phyloP scores from a whole-genome alignment of 1,140 invertebrate species.

The Ostrea denselamellosa region DNA sequence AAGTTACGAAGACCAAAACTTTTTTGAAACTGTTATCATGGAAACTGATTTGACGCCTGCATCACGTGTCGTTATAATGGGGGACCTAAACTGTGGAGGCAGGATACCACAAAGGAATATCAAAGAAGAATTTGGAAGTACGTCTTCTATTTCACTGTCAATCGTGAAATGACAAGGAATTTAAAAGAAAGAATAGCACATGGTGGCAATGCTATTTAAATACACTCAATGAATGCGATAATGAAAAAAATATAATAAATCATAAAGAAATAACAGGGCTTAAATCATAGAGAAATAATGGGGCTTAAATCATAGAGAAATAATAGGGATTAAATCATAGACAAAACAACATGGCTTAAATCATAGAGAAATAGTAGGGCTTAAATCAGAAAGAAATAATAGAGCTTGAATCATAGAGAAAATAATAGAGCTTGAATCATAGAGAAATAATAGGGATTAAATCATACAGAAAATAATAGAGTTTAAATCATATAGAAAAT shows the following conservation, averaged over 20 bases:
- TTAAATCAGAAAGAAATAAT: too few species aligned
- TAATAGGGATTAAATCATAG: too few species aligned
- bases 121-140: slow-evolving; percentile 4
- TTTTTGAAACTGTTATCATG: background rate
- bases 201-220: background rate
- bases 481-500: too few species aligned
- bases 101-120: background rate
- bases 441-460: too few species aligned
- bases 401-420: too few species aligned
- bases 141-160: background rate
- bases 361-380: too few species aligned
- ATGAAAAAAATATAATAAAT: background rate
- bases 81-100: background rate
- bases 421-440: too few species aligned
- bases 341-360: too few species aligned
- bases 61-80: slow-evolving; percentile 17
- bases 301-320: too few species aligned
- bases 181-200: background rate
- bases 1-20: background rate
- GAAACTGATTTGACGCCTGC: background rate
- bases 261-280: background rate
- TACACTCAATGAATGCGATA: background rate
- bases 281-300: too few species aligned
- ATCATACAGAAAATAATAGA: too few species aligned
- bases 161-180: background rate